phyloP scores from a whole-genome alignment of 64 coral and sea anemone genomes.

The Montipora sp. region DNA sequence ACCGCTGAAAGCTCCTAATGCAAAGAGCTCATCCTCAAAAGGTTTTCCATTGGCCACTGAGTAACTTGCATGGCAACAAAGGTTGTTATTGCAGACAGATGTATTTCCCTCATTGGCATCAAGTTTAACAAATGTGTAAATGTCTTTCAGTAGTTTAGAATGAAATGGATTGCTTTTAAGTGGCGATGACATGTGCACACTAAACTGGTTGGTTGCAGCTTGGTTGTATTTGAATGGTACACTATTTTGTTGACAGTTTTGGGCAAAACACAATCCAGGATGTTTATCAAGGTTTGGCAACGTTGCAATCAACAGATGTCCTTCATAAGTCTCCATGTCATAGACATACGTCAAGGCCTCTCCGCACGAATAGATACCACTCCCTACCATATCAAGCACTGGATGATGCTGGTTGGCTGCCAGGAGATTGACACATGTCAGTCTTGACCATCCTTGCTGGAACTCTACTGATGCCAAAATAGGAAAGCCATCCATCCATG shows the following conservation, averaged over 20 bases:
- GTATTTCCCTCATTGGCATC: conserved; percentile 5
- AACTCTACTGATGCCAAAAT: conserved; percentile 75
- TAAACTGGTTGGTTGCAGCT: neutral
- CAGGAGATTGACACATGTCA: conserved; percentile 86
- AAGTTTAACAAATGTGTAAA: conserved; percentile 75
- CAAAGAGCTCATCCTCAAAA: conserved; percentile 70
- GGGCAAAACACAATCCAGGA: neutral
- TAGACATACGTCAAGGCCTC: conserved; percentile 70
- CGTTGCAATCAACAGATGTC: conserved; percentile 78
- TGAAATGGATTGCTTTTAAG: conserved; percentile 43
- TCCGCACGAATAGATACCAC: conserved; percentile 97
- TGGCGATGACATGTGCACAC: neutral
- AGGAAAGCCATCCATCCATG: conserved; percentile 89
- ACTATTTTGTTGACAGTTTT: neutral
- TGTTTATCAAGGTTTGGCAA: conserved; percentile 30
- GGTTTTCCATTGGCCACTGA: neutral
- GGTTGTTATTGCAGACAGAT: conserved; percentile 55
- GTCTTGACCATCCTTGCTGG: conserved; percentile 89
- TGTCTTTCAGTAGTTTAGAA: conserved; percentile 55
- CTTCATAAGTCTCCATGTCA: conserved; percentile 53
- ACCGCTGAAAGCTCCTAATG: conserved; percentile 89
- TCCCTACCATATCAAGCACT: conserved; percentile 57
- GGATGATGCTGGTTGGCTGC: conserved; percentile 86
- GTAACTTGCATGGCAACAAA: conserved; percentile 86
- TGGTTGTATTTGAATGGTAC: neutral